Base-by-base conservation (phyloP, 2,113 vertebrate species). In the Poeciliopsis prolifica region DNA sequence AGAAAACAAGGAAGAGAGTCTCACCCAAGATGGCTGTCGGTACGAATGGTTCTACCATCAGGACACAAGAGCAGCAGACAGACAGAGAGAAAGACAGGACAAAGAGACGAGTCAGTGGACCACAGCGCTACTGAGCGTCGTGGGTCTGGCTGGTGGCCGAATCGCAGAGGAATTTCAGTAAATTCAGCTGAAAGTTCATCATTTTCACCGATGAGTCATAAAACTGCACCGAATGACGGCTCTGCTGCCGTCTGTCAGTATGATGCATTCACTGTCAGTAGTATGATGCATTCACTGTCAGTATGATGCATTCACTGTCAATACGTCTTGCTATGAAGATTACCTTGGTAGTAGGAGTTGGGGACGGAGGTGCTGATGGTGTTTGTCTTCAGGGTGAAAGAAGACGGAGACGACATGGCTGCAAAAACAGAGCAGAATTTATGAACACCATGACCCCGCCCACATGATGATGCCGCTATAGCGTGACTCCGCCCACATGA, bases 1-100 rank as follows among this genome's bases (percentile, higher is more conserved):
- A 75, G 19, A 37, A 75, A 82, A 78, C 65, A 78, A 71, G 91
- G 93, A 92, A 92, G 80, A 91, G 65, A 74, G 74, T 96, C 98
- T 99, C 97, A 99, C 98, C 98, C 95, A 99, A 95, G 94, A 99
- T 99, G 94, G 97, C 98, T 82, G 98, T 99, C 92, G 98, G 98
- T 91, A 99, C 98, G 94, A 99, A 98, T 86, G 97, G 97, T 89
- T 99, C 98, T 99, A 95, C 89, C 81, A 12, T 44, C 73, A 61
- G 72, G 94, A 95, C 91, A 93, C 95, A 94, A 89, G 95, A 93
- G 95, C 86, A 83, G 79, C 70, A 83, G 77, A 74, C 0, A 60
- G 60, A 84, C 2, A 73, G 54, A 44, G 0, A 60, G 44, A n/a
- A 0, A 37, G 29, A 75, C 5, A 78, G 60, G 61, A 76, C 2